Percentiles rank a stretch among this genome's conserved stretches.
Conservation (phyloP, 1,140 invertebrate species). For the Lasaia peninsularis region DNA sequence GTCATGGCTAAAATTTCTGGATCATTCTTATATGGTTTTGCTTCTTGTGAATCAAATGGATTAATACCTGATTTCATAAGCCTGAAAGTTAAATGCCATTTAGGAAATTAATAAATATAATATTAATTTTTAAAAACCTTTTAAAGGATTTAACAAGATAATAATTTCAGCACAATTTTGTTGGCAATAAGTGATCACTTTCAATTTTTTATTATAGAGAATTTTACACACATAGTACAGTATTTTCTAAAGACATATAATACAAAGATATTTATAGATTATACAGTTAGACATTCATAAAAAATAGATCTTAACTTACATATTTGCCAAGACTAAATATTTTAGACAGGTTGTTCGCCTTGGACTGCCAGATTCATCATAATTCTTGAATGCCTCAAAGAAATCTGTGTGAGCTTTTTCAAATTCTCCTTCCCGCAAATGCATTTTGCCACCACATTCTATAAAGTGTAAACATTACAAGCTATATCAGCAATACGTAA, state of each 20-base stretch:
- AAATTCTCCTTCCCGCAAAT: slow-evolving; percentile 98
- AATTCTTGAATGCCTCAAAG: slow-evolving; percentile 99
- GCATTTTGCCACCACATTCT: slow-evolving; percentile 99
- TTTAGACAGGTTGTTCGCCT: slow-evolving; percentile 98
- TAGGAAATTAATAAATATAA: not conserved
- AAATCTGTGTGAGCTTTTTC: slow-evolving; percentile 99
- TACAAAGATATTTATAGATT: too few species aligned
- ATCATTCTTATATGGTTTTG: slow-evolving; percentile 99
- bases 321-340: slow-evolving; percentile 98
- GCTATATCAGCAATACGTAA: too few species aligned
- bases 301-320: slow-evolving; percentile 78
- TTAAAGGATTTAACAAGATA: too few species aligned
- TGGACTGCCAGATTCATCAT: slow-evolving; percentile 99
- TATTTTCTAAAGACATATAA: too few species aligned
- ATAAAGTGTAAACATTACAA: slow-evolving; percentile 34
- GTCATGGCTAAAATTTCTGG: slow-evolving; percentile 99
- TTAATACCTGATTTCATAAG: slow-evolving; percentile 99
- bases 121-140: too few species aligned
- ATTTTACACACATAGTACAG: too few species aligned
- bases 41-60: slow-evolving; percentile 99
- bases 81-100: slow-evolving; percentile 76
- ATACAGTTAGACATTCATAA: too few species aligned
- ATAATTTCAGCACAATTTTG: too few species aligned
- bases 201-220: too few species aligned
- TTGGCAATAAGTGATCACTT: too few species aligned